phyloP scores from a whole-genome alignment of 1,140 invertebrate species.

The Hirudo medicinalis region DNA sequence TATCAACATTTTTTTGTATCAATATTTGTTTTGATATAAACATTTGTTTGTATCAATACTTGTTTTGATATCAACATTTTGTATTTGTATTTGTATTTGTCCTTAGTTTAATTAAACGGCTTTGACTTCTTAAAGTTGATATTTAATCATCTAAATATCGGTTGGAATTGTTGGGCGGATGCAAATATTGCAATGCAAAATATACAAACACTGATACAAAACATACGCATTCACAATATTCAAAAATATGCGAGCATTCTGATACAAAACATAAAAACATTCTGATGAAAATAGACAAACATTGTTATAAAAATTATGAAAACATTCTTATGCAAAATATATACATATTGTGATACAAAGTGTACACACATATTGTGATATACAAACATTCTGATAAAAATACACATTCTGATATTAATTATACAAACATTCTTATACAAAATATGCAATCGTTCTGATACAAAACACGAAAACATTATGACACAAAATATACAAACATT shows the following conservation, averaged over 20 bases:
- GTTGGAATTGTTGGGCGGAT: too few species aligned
- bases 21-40: too few species aligned
- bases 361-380: not conserved
- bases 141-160: too few species aligned
- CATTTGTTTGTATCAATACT: too few species aligned
- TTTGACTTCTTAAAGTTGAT: too few species aligned
- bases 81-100: too few species aligned
- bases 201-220: constrained; percentile 16
- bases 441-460: constrained; percentile 9
- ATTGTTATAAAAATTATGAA: not conserved
- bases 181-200: not conserved
- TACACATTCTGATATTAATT: not conserved
- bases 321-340: constrained; percentile 14
- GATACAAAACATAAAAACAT: constrained; percentile 10
- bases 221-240: not conserved
- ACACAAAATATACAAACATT: constrained; percentile 4
- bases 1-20: too few species aligned
- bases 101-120: too few species aligned
- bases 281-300: not conserved
- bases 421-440: not conserved
- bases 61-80: too few species aligned
- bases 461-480: not conserved
- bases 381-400: constrained; percentile 18
- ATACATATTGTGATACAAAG: not conserved
- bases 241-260: not conserved